Percentiles rank a stretch among this genome's conserved stretches.
Evolutionary conservation across 2,113 vertebrate species (phyloP).

Genomic region (Crocuta crocuta): DNA sequence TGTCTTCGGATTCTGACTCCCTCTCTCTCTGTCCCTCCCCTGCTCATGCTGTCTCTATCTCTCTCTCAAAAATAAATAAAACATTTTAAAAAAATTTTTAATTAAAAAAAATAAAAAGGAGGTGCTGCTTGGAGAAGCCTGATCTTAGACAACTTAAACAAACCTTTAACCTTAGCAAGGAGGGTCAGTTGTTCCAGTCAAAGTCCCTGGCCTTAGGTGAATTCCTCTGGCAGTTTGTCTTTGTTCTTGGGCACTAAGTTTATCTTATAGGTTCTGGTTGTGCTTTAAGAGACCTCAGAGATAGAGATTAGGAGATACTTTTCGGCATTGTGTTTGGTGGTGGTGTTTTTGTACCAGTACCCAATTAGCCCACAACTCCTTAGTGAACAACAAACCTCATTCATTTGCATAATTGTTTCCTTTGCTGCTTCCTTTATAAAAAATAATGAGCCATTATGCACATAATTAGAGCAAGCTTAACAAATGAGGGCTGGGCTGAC

Average conservation of each 20-base stretch:
- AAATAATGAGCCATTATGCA: constrained; percentile 79
- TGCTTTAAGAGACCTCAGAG: background rate
- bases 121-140: background rate
- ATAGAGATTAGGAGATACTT: background rate
- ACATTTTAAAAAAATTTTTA: too few species aligned
- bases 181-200: background rate
- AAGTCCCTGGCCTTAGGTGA: background rate
- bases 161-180: background rate
- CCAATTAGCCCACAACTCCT: constrained; percentile 58
- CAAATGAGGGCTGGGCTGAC: background rate
- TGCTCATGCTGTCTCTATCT: too few species aligned
- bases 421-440: constrained; percentile 75
- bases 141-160: background rate
- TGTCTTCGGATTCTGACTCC: too few species aligned
- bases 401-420: constrained; percentile 80
- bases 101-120: background rate
- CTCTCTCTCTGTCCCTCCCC: too few species aligned
- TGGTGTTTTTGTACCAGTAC: constrained; percentile 4
- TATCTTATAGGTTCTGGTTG: background rate
- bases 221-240: background rate
- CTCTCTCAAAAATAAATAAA: too few species aligned
- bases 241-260: background rate
- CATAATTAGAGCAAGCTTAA: constrained; percentile 66
- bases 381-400: constrained; percentile 67
- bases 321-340: background rate